Evolutionary conservation across 2,113 vertebrate species (phyloP).

Genomic region (Charadrius vociferus): DNA sequence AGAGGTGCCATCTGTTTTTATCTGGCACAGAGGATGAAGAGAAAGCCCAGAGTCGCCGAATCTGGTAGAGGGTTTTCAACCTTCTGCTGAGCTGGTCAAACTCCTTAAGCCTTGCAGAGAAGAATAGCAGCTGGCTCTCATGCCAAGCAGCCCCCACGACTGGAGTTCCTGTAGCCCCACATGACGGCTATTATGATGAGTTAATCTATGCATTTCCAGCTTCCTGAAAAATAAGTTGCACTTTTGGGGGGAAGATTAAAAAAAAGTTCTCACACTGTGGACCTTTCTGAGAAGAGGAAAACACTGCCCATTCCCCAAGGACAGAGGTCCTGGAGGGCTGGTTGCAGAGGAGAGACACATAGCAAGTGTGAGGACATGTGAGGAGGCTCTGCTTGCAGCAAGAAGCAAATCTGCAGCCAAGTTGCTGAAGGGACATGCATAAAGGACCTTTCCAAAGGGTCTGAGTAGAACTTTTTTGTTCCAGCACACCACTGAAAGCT

Average conservation of each 20-base stretch:
- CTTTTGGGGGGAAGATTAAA: neutral
- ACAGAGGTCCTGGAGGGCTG: neutral
- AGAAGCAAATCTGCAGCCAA: neutral
- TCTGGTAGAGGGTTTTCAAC: neutral
- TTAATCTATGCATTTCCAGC: neutral
- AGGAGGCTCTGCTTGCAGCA: neutral
- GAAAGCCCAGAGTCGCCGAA: neutral
- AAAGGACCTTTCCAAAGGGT: neutral
- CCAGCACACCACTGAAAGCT: neutral
- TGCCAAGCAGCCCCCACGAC: neutral
- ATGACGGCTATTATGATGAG: neutral
- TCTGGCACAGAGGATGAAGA: neutral
- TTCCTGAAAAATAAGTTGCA: neutral
- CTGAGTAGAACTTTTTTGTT: neutral
- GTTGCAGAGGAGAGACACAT: neutral
- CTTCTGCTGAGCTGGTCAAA: neutral
- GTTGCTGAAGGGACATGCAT: neutral
- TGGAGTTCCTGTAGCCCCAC: neutral
- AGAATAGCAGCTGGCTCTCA: rapidly evolving
- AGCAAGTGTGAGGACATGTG: neutral
- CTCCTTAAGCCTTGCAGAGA: neutral
- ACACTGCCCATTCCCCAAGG: neutral
- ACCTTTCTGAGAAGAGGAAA: neutral
- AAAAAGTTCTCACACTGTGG: neutral
- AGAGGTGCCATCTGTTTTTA: neutral